Evolutionary conservation across 2,888 invertebrate species (phyloP).

Genomic region (Crepidodera aurea): DNA sequence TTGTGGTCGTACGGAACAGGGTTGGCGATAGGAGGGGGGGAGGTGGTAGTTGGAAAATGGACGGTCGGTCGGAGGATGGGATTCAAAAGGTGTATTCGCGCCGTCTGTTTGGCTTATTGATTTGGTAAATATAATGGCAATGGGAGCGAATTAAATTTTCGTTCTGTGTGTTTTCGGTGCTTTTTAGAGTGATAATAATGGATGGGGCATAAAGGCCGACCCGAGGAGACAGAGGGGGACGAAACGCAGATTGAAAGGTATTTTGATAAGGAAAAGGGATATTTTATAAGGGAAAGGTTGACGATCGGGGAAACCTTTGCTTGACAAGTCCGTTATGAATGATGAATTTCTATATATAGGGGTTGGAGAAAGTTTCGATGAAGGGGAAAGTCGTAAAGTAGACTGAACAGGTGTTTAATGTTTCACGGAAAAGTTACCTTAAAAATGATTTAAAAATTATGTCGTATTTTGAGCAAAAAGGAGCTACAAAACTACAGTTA

Average conservation of each 20-base stretch:
- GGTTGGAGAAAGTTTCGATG: not conserved
- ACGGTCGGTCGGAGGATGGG: slow-evolving; percentile 32
- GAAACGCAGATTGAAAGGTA: slow-evolving; percentile 31
- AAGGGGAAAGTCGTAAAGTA: too few relatives aligned
- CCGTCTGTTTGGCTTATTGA: slow-evolving; percentile 44
- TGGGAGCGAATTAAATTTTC: slow-evolving; percentile 49
- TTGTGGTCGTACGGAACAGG: slow-evolving; percentile 21
- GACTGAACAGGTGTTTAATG: too few relatives aligned
- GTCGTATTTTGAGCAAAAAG: too few relatives aligned
- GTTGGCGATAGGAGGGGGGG: not conserved
- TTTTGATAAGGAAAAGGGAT: slow-evolving; percentile 32
- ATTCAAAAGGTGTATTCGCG: slow-evolving; percentile 43
- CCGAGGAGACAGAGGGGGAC: slow-evolving; percentile 11
- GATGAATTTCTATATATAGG: slow-evolving; percentile 5
- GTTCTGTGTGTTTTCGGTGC: slow-evolving; percentile 41
- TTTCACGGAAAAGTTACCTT: too few relatives aligned
- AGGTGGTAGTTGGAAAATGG: slow-evolving; percentile 25
- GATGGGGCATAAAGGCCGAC: slow-evolving; percentile 21
- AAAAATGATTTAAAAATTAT: too few relatives aligned
- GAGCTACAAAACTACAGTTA: too few relatives aligned
- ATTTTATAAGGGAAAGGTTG: slow-evolving; percentile 13
- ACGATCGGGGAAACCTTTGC: slow-evolving; percentile 3
- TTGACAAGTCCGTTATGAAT: slow-evolving; percentile 17
- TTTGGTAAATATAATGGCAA: slow-evolving; percentile 50
- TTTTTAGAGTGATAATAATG: slow-evolving; percentile 38